A percentile compares a stretch with the other conserved stretches of the same genome.
Conservation (phyloP, 2,797 vertebrate species). For the Mionectes olivaceus region DNA sequence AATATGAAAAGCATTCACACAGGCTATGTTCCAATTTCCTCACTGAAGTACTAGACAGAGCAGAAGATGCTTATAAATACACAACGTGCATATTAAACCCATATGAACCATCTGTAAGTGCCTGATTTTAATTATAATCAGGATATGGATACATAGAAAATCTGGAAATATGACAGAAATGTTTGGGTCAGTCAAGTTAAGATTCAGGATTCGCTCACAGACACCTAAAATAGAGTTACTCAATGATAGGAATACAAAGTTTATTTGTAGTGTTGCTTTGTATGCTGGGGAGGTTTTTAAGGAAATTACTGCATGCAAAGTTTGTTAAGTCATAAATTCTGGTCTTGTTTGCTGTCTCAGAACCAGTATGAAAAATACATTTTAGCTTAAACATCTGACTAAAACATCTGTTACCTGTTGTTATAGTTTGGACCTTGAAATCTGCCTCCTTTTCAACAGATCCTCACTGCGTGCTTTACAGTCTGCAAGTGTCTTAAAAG, state of each 20-base stretch:
- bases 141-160: background rate
- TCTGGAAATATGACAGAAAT: background rate
- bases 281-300: background rate
- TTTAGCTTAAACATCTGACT: constrained; percentile 65
- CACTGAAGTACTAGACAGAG: background rate
- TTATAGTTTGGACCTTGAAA: constrained; percentile 49
- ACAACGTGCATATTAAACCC: background rate
- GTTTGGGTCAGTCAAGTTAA: background rate
- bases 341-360: constrained; percentile 38
- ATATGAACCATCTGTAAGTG: background rate
- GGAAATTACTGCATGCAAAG: constrained; percentile 3
- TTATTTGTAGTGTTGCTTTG: background rate
- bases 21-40: background rate
- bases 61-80: background rate
- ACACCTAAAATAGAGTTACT: background rate
- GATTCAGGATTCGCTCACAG: background rate
- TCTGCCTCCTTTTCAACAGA: background rate
- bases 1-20: background rate
- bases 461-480: constrained; percentile 45
- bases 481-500: background rate
- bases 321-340: constrained; percentile 46
- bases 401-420: constrained; percentile 73
- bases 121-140: background rate
- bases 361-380: constrained; percentile 25
- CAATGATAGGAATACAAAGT: background rate